A percentile compares a stretch with the other conserved stretches of the same genome.
Evolutionary conservation across 2,888 invertebrate genomes (phyloP).

Genomic region (Plusia festucae): DNA sequence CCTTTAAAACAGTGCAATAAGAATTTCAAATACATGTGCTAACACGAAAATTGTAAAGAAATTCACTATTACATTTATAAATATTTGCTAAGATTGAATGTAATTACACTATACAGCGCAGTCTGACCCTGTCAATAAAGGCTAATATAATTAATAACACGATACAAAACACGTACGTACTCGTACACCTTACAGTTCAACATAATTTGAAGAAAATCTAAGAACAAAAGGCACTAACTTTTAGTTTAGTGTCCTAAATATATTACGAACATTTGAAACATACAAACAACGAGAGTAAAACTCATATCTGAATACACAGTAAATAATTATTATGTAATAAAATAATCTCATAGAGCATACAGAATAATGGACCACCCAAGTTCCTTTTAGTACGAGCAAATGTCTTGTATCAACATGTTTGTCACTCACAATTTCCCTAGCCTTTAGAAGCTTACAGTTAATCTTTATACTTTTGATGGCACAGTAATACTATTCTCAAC

Average conservation of each 20-base stretch:
- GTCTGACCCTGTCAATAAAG: slow-evolving; percentile 87
- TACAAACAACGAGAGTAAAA: slow-evolving; percentile 49
- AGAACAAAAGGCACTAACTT: slow-evolving; percentile 67
- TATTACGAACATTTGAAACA: slow-evolving; percentile 46
- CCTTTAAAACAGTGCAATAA: slow-evolving; percentile 79
- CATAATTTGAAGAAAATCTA: slow-evolving; percentile 53
- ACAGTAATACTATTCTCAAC: slow-evolving; percentile 44
- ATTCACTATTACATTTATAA: slow-evolving; percentile 81
- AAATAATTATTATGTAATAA: slow-evolving; percentile 33
- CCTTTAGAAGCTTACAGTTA: slow-evolving; percentile 18
- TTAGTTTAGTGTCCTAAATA: slow-evolving; percentile 56
- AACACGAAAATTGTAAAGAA: slow-evolving; percentile 79
- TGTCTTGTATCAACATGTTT: slow-evolving; percentile 14
- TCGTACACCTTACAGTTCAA: slow-evolving; percentile 48
- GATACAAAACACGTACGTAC: slow-evolving; percentile 54
- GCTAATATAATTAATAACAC: slow-evolving; percentile 73
- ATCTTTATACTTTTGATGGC: slow-evolving; percentile 39
- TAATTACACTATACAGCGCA: slow-evolving; percentile 83
- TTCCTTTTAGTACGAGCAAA: slow-evolving; percentile 12
- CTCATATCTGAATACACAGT: slow-evolving; percentile 33
- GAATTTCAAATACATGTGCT: slow-evolving; percentile 79
- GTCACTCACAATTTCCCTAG: slow-evolving; percentile 12
- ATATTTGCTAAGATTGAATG: slow-evolving; percentile 83
- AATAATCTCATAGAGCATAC: slow-evolving; percentile 14
- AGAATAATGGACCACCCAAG: slow-evolving; percentile 23